Conservation (phyloP, 35 echinoderm and acorn worm species). For the Amphiura filiformis region DNA sequence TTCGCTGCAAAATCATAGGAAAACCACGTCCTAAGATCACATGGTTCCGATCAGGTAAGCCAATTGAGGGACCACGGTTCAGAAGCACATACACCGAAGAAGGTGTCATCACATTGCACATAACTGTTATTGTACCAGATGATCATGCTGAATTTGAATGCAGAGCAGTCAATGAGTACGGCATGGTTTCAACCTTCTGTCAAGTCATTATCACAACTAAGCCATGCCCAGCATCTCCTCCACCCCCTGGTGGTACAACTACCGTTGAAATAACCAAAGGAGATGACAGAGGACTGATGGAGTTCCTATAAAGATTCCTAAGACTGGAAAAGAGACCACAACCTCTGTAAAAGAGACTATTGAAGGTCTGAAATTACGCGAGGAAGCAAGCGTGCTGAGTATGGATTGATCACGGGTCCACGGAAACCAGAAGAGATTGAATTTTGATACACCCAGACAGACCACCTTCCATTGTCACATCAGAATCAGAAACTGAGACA, state of each 20-base stretch:
- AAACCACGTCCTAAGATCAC: constrained; percentile 69
- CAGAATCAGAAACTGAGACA: constrained; percentile 26
- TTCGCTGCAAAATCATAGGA: constrained; percentile 72
- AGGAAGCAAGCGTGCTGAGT: constrained; percentile 11
- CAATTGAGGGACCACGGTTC: constrained; percentile 66
- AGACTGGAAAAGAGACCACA: neutral
- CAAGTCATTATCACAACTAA: too few species aligned
- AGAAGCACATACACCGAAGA: constrained; percentile 54
- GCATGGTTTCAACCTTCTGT: constrained; percentile 76
- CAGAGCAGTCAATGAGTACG: constrained; percentile 76
- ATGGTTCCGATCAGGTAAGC: constrained; percentile 76
- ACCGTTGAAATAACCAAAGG: too few species aligned
- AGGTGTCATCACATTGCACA: constrained; percentile 75
- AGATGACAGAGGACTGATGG: neutral
- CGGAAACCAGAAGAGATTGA: constrained; percentile 24
- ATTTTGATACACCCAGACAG: constrained; percentile 38
- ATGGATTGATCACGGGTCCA: neutral
- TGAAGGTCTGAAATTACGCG: neutral
- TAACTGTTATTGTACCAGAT: constrained; percentile 69
- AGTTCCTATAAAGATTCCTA: neutral
- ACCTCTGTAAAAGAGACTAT: constrained; percentile 25
- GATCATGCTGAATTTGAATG: constrained; percentile 95
- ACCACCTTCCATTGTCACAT: constrained; percentile 27
- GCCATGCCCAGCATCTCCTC: too few species aligned
- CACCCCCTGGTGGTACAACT: too few species aligned